Evolutionary conservation across 2,797 vertebrate genomes (phyloP).

Genomic region (Gadopsis marmoratus): DNA sequence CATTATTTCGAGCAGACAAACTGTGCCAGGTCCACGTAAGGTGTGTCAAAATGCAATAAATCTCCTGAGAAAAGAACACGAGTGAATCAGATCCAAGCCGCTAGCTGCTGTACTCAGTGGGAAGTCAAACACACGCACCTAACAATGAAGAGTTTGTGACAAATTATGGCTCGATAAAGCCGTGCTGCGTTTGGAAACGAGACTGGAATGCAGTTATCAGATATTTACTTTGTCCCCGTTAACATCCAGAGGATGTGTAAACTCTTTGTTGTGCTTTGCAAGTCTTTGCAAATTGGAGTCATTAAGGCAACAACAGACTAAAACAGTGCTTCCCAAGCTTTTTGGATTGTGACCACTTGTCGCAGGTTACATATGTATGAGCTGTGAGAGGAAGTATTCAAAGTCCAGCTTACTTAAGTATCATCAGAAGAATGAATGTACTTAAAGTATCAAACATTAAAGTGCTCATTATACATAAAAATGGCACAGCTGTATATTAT

Average conservation of each 20-base stretch:
- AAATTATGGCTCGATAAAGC: conserved; percentile 61
- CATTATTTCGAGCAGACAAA: conserved; percentile 69
- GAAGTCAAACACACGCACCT: conserved; percentile 68
- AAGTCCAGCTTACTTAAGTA: background rate
- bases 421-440: background rate
- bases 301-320: background rate
- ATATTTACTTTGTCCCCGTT: conserved; percentile 62
- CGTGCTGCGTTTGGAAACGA: conserved; percentile 58
- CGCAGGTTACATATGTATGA: background rate
- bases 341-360: background rate
- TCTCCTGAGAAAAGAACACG: conserved; percentile 60
- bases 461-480: background rate
- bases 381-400: background rate
- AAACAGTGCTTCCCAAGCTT: background rate
- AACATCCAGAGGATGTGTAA: conserved; percentile 30
- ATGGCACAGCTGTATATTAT: background rate
- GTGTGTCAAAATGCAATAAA: conserved; percentile 74
- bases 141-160: conserved; percentile 66
- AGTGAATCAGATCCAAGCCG: conserved; percentile 57
- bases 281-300: conserved; percentile 6
- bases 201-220: conserved; percentile 61
- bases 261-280: conserved; percentile 23
- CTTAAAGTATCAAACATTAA: background rate
- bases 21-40: conserved; percentile 67
- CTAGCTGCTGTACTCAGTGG: conserved; percentile 54